Percentiles rank a stretch among this genome's conserved stretches.
These are phyloP conservation scores for Nebria salina DNA, from an alignment of 2,888 invertebrate genomes.

Conservation along the genomic window DNA sequence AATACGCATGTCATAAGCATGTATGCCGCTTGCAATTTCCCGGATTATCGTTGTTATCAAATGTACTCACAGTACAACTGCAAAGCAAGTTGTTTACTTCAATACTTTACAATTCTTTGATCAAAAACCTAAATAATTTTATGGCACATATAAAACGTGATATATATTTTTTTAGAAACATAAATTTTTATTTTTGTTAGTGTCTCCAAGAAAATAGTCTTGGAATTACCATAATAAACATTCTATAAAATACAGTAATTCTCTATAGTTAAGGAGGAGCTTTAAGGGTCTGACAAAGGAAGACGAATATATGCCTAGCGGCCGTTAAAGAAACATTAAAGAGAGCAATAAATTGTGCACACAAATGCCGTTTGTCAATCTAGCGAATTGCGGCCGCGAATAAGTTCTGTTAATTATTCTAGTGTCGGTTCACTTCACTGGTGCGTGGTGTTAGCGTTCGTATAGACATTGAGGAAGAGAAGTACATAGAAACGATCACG, in stretches of 20 bases:
- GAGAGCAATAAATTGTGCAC: slow-evolving; percentile 31
- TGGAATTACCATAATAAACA: no score
- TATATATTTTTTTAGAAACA: no score
- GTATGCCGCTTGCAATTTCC: neutral
- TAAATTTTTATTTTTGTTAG: no score
- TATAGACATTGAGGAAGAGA: neutral
- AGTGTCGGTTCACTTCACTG: neutral
- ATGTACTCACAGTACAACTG: neutral
- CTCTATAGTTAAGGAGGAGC: neutral
- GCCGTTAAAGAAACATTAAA: slow-evolving; percentile 42
- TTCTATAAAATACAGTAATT: neutral
- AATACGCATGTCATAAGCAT: neutral
- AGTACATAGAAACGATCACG: slow-evolving; percentile 2
- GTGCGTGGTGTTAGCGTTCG: slow-evolving; percentile 12
- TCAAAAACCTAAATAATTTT: no score
- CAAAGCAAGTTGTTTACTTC: no score
- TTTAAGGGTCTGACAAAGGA: neutral
- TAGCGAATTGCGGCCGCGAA: slow-evolving; percentile 37
- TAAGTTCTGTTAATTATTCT: slow-evolving; percentile 45
- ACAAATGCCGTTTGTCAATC: slow-evolving; percentile 45
- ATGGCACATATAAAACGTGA: no score
- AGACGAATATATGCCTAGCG: neutral
- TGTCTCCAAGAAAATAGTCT: no score
- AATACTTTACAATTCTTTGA: no score
- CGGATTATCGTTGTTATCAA: neutral